A percentile compares a stretch with the other conserved stretches of the same genome.
Conservation (phyloP, 2,113 vertebrate species). For the Peromyscus leucopus region DNA sequence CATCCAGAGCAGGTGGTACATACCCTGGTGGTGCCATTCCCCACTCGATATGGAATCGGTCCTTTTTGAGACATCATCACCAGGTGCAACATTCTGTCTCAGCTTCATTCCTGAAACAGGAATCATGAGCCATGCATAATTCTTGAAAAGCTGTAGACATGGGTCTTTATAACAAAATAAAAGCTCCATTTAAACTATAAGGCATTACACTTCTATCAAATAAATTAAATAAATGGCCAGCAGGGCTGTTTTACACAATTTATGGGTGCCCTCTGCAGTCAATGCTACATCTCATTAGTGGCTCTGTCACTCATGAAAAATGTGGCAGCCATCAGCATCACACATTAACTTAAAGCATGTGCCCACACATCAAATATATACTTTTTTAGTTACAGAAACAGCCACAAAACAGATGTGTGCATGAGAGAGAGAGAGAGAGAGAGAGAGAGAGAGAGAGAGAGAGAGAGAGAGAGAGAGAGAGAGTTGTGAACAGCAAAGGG, state of each 20-base stretch:
- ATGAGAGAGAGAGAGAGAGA: not conserved
- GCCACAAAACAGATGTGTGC: not conserved
- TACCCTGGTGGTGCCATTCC: not conserved
- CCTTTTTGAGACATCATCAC: slow-evolving; percentile 36
- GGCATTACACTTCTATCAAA: slow-evolving; percentile 40
- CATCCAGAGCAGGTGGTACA: not conserved
- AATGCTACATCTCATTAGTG: slow-evolving; percentile 57
- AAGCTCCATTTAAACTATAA: slow-evolving; percentile 63
- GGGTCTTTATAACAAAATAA: slow-evolving; percentile 63
- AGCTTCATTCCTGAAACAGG: not conserved
- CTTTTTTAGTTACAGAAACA: slow-evolving; percentile 63
- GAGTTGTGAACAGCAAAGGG: not conserved
- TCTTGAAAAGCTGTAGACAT: slow-evolving; percentile 56
- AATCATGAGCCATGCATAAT: slow-evolving; percentile 49
- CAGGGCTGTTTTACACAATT: slow-evolving; percentile 62
- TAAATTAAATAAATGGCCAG: slow-evolving; percentile 54
- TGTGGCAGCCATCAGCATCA: not conserved
- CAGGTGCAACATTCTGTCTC: not conserved
- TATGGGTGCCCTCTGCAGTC: slow-evolving; percentile 62
- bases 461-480: not conserved
- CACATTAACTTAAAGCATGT: slow-evolving; percentile 10
- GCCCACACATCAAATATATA: slow-evolving; percentile 41
- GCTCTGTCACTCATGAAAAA: slow-evolving; percentile 55
- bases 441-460: not conserved
- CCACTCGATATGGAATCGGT: not conserved